Base-by-base conservation (phyloP, 2,888 invertebrate genomes). In the Sclerodermus sp. region DNA sequence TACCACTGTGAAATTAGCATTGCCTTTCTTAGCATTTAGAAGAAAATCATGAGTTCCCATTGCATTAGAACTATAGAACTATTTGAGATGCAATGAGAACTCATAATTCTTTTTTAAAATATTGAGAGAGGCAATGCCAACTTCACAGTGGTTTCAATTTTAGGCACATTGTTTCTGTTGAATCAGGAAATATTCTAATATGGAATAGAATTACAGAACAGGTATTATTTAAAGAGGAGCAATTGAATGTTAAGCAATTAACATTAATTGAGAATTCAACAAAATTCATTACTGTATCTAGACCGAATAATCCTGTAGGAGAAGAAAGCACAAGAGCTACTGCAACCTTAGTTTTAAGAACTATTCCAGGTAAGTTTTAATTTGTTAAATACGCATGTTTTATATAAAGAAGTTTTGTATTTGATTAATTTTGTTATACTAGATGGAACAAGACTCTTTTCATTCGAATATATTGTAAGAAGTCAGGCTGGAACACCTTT, bases 171-270 rank as follows among this genome's bases (percentile, higher is more conserved):
- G 84, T 95, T 12, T 93, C 95, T 0, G 91, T 93, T 0, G 97
- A 97, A 73, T 94, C 95, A 0, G 95, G 95, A 0, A 91, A 93
- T 71, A 84, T 96, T 31, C 80, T 96, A 0, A 85, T 96, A 53
- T 96, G 96, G 96, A 90, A 93, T 68, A 80, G 88, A 51, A 79
- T 88, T 49, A 84, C 87, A 1, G 85, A 89, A 56, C 84, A 88
- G 79, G 93, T 89, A 0, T 77, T 91, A 42, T 90, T 86, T 71
- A 90, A 92, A 77, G 90, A 92, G 65, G 90, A 91, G 68, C 93
- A 95, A 71, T 87, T 85, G 17, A 87, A 88, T 4, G 86, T 93
- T 1, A 86, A 86, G 60, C 92, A 92, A 71, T 77, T 94, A 1
- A 81, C 87, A 0, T 81, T 93, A 18, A 81, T 90, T 53, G 89